phyloP scores from a whole-genome alignment of 1,140 invertebrate genomes.

The Atta cephalotes region DNA sequence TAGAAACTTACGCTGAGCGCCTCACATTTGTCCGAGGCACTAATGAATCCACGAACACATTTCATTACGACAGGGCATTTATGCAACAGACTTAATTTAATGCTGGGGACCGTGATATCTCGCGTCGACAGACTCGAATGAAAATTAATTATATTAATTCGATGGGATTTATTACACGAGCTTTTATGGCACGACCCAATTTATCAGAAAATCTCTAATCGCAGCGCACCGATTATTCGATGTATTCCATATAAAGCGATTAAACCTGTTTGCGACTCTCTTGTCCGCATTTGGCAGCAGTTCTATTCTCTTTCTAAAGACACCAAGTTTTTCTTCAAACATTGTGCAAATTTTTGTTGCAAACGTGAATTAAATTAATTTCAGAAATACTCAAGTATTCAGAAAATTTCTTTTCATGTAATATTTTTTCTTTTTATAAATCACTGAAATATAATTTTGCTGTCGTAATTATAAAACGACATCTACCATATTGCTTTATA shows the following conservation, averaged over 20 bases:
- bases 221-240: slow-evolving; percentile 55
- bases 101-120: background rate
- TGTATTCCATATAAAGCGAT: slow-evolving; percentile 40
- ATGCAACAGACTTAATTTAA: slow-evolving; percentile 54
- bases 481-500: background rate
- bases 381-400: background rate
- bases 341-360: slow-evolving; percentile 44
- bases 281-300: slow-evolving; percentile 54
- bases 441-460: background rate
- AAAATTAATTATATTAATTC: slow-evolving; percentile 53
- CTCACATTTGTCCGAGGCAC: background rate
- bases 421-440: background rate
- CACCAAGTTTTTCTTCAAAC: slow-evolving; percentile 14
- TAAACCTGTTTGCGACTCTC: slow-evolving; percentile 42
- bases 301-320: slow-evolving; percentile 29
- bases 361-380: slow-evolving; percentile 55
- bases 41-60: slow-evolving; percentile 36
- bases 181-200: slow-evolving; percentile 54
- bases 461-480: background rate
- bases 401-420: background rate
- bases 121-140: slow-evolving; percentile 16
- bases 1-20: background rate
- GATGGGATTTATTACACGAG: slow-evolving; percentile 28
- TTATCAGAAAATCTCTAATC: slow-evolving; percentile 61
- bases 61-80: slow-evolving; percentile 36